phyloP scores from a whole-genome alignment of 2,888 invertebrate species.

The Kryphioiulus occultus region DNA sequence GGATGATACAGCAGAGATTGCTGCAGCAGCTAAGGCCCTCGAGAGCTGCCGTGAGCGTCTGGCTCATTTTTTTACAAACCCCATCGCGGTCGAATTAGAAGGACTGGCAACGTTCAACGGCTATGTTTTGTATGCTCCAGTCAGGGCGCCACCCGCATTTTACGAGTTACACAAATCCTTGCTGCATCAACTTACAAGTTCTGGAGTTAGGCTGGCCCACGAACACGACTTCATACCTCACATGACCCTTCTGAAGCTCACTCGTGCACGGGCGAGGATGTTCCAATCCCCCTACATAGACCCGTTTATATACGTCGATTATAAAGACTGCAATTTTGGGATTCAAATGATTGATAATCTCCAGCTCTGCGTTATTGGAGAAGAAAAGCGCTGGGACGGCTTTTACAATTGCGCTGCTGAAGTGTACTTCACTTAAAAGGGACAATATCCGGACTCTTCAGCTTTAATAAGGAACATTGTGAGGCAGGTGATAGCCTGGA shows the following conservation, averaged over 20 bases:
- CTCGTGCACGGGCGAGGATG: constrained; percentile 37
- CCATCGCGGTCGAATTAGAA: constrained; percentile 39
- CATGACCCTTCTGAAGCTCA: constrained; percentile 48
- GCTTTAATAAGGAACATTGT: no score
- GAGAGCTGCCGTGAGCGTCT: not conserved
- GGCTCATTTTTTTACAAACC: not conserved
- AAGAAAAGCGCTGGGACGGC: constrained; percentile 49
- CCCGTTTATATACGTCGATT: constrained; percentile 42
- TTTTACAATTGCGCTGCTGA: constrained; percentile 47
- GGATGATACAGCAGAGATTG: constrained; percentile 8
- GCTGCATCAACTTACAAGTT: not conserved
- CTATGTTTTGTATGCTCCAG: constrained; percentile 46
- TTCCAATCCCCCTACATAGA: constrained; percentile 45
- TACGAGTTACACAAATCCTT: not conserved
- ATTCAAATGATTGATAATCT: constrained; percentile 45
- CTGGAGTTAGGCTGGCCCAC: constrained; percentile 19
- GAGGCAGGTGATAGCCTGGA: no score
- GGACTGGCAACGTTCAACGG: constrained; percentile 46
- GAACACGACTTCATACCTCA: constrained; percentile 48
- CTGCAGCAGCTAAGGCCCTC: not conserved
- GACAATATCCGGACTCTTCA: not conserved
- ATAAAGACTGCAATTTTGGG: constrained; percentile 43
- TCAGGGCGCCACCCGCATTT: constrained; percentile 20
- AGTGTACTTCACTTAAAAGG: not conserved
- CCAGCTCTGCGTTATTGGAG: constrained; percentile 44